A percentile compares a stretch with the other conserved stretches of the same genome.
These are phyloP conservation scores for Acronicta alni DNA, from an alignment of 2,888 invertebrate genomes.

Conservation along the genomic window DNA sequence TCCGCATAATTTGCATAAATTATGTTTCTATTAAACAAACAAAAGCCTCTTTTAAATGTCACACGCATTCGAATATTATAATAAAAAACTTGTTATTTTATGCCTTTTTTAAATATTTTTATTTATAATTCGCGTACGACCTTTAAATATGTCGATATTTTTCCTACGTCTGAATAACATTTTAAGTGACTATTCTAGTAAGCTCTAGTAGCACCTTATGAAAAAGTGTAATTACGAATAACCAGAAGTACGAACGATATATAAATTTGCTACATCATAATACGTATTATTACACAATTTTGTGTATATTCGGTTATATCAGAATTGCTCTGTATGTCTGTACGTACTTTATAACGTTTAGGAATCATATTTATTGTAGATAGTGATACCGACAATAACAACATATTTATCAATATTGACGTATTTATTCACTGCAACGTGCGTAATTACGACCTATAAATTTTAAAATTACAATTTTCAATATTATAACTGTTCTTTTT, in stretches of 20 bases:
- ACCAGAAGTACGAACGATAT: too few relatives aligned
- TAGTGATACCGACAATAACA: slow-evolving; percentile 10
- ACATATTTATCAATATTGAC: slow-evolving; percentile 23
- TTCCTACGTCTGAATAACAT: too few relatives aligned
- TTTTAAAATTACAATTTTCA: neutral
- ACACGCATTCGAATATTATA: slow-evolving; percentile 26
- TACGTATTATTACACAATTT: neutral
- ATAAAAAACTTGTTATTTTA: slow-evolving; percentile 26
- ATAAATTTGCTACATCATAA: too few relatives aligned
- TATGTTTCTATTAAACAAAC: slow-evolving; percentile 51
- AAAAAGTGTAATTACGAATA: too few relatives aligned
- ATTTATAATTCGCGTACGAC: slow-evolving; percentile 9
- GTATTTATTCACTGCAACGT: slow-evolving; percentile 16
- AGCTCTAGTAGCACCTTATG: too few relatives aligned
- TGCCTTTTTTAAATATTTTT: slow-evolving; percentile 5
- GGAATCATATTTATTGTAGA: neutral
- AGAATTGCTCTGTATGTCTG: slow-evolving; percentile 4
- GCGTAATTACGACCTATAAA: neutral
- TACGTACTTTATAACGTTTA: slow-evolving; percentile 21
- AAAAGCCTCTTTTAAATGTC: slow-evolving; percentile 53
- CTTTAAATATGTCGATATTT: neutral
- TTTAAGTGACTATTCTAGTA: too few relatives aligned
- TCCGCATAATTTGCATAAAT: slow-evolving; percentile 62
- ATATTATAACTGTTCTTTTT: too few relatives aligned
- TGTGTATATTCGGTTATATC: slow-evolving; percentile 8